Evolutionary conservation across 2,797 vertebrate genomes (phyloP).

Genomic region (Pagetopsis macropterus): DNA sequence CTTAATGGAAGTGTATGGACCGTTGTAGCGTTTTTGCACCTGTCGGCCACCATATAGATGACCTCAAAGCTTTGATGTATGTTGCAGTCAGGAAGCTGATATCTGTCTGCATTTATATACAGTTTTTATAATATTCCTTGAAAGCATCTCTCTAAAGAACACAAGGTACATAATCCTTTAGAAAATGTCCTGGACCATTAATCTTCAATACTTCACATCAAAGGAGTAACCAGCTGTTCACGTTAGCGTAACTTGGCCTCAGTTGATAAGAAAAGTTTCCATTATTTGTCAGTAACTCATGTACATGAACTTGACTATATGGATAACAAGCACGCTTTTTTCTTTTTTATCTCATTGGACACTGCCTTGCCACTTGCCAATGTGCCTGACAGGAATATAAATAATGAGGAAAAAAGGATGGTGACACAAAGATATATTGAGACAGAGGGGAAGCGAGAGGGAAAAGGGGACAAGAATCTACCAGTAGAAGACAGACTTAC

Average conservation of each 20-base stretch:
- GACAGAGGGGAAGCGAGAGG: constrained; percentile 25
- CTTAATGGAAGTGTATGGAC: too few relatives aligned
- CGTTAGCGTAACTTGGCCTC: not conserved
- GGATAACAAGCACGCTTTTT: not conserved
- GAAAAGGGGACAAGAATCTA: constrained; percentile 69
- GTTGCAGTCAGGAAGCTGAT: constrained; percentile 5
- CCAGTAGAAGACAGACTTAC: constrained; percentile 63
- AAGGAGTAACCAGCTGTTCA: too few relatives aligned
- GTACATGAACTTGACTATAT: not conserved
- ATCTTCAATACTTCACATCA: not conserved
- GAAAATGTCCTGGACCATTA: not conserved
- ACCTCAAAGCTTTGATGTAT: too few relatives aligned
- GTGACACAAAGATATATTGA: constrained; percentile 28
- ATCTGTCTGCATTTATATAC: not conserved
- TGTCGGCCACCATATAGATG: too few relatives aligned
- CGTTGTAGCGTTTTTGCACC: too few relatives aligned
- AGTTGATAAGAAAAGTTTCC: not conserved
- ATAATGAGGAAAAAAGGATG: not conserved
- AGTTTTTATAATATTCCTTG: not conserved
- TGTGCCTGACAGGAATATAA: constrained; percentile 8
- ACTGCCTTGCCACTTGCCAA: not conserved
- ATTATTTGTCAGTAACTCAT: not conserved
- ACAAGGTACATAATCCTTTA: not conserved
- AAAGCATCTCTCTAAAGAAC: not conserved
- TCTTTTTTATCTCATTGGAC: constrained; percentile 10